Percentiles rank a stretch among this genome's conserved stretches.
Evolutionary conservation across 1,140 invertebrate species (phyloP).

Genomic region (Triops longicaudatus): DNA sequence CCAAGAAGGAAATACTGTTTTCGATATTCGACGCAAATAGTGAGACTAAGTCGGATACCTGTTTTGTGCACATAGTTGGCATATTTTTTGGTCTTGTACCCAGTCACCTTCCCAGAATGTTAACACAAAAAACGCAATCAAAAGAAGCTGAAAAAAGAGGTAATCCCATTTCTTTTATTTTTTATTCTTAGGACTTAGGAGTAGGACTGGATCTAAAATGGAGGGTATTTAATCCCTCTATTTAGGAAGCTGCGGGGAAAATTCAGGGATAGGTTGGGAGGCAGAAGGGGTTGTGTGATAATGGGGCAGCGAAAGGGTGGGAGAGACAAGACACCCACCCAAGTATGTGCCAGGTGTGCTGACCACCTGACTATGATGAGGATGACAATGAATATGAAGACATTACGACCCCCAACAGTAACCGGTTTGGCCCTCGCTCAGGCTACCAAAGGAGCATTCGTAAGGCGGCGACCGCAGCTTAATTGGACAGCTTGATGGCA

Average conservation of each 20-base stretch:
- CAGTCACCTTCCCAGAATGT: not conserved
- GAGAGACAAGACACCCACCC: too few species aligned
- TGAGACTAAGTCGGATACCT: not conserved
- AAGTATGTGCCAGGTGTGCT: constrained; percentile 2
- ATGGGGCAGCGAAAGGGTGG: constrained; percentile 7
- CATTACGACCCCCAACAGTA: constrained; percentile 10
- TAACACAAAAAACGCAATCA: not conserved
- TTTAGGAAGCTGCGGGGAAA: too few species aligned
- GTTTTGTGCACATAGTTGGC: not conserved
- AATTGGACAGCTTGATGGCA: constrained; percentile 14
- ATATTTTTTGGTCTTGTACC: not conserved
- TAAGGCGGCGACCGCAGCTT: constrained; percentile 9
- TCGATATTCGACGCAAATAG: too few species aligned
- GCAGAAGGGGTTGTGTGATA: not conserved
- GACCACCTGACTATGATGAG: constrained; percentile 14
- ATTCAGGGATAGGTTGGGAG: not conserved
- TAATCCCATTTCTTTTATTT: not conserved
- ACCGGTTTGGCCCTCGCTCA: not conserved
- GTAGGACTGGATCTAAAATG: too few species aligned
- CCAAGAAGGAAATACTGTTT: too few species aligned
- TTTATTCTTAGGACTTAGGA: not conserved
- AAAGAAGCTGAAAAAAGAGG: not conserved
- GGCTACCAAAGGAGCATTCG: constrained; percentile 14
- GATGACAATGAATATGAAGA: constrained; percentile 10
- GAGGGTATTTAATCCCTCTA: too few species aligned